A percentile compares a stretch with the other conserved stretches of the same genome.
phyloP scores from a whole-genome alignment of 2,797 vertebrate genomes.

The Ibycter americanus region DNA sequence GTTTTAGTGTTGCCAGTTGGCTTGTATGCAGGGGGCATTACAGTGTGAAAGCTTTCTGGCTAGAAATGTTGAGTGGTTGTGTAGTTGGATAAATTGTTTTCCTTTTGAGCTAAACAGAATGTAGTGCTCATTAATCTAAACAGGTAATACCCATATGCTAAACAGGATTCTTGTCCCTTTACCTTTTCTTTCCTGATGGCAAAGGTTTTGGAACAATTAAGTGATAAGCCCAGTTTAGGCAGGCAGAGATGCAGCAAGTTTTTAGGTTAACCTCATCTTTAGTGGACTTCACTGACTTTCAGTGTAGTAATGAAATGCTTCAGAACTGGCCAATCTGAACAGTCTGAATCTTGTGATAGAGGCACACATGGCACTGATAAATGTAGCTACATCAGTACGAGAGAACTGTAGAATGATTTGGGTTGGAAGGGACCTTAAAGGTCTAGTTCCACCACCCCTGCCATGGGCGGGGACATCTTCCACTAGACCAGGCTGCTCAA shows the following conservation, averaged over 20 bases:
- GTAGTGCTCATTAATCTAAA: neutral
- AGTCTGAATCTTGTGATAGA: neutral
- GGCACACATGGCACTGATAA: neutral
- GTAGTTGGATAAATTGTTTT: neutral
- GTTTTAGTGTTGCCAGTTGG: neutral
- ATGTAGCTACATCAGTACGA: neutral
- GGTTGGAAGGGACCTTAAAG: too few species aligned
- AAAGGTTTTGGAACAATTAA: neutral
- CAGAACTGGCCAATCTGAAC: neutral
- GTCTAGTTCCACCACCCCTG: too few species aligned
- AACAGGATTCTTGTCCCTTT: neutral
- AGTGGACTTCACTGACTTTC: neutral
- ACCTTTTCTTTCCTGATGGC: neutral
- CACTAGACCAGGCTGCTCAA: too few species aligned
- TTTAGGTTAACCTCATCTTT: neutral
- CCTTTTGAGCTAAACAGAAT: neutral
- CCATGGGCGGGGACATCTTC: too few species aligned
- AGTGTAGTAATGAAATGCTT: neutral
- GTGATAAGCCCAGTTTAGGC: neutral
- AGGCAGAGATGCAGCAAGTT: neutral
- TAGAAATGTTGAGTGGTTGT: neutral
- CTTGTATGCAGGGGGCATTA: neutral
- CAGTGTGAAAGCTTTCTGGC: neutral
- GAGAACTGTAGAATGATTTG: neutral
- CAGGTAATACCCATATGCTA: neutral